These are phyloP conservation scores for Pterobdella sp. DNA, from an alignment of 2,888 invertebrate genomes.

Conservation along the genomic window DNA sequence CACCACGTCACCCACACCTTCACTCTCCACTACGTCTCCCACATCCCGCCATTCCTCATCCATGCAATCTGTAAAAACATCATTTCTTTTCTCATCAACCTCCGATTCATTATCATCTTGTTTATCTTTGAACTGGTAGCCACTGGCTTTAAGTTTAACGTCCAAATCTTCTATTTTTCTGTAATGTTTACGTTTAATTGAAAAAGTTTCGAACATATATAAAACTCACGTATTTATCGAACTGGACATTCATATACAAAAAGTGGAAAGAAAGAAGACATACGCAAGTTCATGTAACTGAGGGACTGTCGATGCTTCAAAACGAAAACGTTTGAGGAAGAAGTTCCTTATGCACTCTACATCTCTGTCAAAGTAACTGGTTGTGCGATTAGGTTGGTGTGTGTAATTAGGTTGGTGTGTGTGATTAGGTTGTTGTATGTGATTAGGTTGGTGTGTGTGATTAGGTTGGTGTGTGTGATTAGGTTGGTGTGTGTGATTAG, in stretches of 20 bases:
- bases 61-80: no score
- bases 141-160: slow-evolving; percentile 24
- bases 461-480: neutral
- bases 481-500: no score
- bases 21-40: no score
- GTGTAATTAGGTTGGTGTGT: neutral
- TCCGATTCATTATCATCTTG: slow-evolving; percentile 5
- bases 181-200: neutral
- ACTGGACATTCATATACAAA: neutral
- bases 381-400: neutral
- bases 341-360: slow-evolving; percentile 82
- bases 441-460: neutral
- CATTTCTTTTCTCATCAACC: no score
- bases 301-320: slow-evolving; percentile 65
- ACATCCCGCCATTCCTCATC: no score
- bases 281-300: slow-evolving; percentile 51
- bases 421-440: no score
- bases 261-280: slow-evolving; percentile 32
- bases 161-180: slow-evolving; percentile 22
- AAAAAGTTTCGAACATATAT: neutral
- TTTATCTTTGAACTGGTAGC: slow-evolving; percentile 12
- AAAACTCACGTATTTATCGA: neutral
- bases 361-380: slow-evolving; percentile 84
- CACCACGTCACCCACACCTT: no score
- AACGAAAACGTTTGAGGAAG: slow-evolving; percentile 79